phyloP scores from a whole-genome alignment of 2,797 vertebrate species.

The Sternotherus odoratus region DNA sequence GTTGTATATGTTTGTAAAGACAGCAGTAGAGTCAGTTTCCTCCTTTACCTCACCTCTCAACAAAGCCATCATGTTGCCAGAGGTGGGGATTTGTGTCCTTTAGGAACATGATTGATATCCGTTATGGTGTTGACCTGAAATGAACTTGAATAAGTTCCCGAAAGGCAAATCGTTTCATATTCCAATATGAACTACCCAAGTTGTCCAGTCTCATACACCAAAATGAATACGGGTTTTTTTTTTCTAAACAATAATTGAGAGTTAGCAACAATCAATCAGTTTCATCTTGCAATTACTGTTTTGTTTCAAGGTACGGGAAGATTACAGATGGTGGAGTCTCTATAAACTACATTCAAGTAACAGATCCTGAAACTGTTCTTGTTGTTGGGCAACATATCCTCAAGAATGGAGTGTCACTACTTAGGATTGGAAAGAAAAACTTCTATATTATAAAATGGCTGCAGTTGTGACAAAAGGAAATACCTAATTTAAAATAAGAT shows the following conservation, averaged over 20 bases:
- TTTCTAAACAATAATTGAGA: not conserved
- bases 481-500: not conserved
- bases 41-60: not conserved
- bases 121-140: not conserved
- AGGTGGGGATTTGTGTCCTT: not conserved
- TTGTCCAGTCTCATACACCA: not conserved
- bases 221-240: not conserved
- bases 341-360: conserved; percentile 89
- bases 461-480: conserved; percentile 80
- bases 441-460: conserved; percentile 96
- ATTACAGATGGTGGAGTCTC: conserved; percentile 91
- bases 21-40: not conserved
- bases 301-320: conserved; percentile 88
- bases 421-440: conserved; percentile 94
- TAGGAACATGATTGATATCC: not conserved
- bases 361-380: conserved; percentile 91
- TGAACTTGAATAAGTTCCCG: not conserved
- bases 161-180: not conserved
- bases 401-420: conserved; percentile 91
- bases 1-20: not conserved
- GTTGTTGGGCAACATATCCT: conserved; percentile 91
- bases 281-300: conserved; percentile 18
- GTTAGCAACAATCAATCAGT: not conserved
- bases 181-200: not conserved
- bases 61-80: not conserved